Percentiles rank a stretch among this genome's conserved stretches.
Conservation (phyloP, 2,113 vertebrate species). For the Colaptes auratus region DNA sequence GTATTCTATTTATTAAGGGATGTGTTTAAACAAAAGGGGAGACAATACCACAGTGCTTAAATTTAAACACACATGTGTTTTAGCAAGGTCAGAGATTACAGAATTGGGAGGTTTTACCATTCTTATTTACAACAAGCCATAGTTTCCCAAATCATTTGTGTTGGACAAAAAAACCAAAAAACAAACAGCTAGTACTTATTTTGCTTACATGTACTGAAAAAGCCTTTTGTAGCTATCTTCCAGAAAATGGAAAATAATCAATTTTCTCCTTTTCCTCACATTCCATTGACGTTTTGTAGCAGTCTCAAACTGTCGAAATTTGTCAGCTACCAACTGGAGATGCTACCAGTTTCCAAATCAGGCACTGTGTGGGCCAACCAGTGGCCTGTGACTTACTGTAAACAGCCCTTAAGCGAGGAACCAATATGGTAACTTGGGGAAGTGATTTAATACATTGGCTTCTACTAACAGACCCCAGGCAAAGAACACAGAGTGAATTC, state of each 20-base stretch:
- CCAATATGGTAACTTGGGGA: constrained; percentile 1
- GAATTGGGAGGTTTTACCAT: not conserved
- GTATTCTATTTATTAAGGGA: constrained; percentile 6
- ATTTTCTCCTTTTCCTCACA: not conserved
- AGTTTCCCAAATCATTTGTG: not conserved
- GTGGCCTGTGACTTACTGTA: constrained; percentile 24
- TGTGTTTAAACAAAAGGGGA: not conserved
- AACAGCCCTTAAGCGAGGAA: not conserved
- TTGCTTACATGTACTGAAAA: not conserved
- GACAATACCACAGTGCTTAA: not conserved
- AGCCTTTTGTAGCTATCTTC: constrained; percentile 13
- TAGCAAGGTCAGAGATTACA: not conserved
- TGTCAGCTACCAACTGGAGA: constrained; percentile 66
- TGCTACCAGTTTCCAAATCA: constrained; percentile 62
- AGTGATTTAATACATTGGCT: constrained; percentile 48
- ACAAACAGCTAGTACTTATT: not conserved
- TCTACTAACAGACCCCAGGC: constrained; percentile 3
- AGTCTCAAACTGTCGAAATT: constrained; percentile 57
- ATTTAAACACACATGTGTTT: not conserved
- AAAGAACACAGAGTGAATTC: constrained; percentile 46
- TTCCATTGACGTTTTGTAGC: constrained; percentile 16
- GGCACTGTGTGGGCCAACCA: constrained; percentile 49
- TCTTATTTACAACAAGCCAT: not conserved
- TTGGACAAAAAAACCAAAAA: not conserved
- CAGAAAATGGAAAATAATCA: not conserved